These are phyloP conservation scores for Microctenopoma steveboyesi DNA, from an alignment of 2,797 vertebrate species.

Conservation along the genomic window DNA sequence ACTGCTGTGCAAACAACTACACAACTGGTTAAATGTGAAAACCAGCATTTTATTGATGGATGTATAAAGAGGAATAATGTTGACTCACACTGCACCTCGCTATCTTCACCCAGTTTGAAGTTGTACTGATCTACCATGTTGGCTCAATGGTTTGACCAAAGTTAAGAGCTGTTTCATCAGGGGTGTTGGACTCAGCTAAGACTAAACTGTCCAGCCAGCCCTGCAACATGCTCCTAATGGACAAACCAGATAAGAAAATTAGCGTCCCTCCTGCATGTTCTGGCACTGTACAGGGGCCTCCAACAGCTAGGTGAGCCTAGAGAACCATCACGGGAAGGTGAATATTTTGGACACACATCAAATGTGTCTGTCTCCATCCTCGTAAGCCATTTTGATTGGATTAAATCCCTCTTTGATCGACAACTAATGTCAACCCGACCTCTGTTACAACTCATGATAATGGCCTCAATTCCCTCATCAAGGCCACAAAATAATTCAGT, in stretches of 20 bases:
- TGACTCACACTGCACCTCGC: conserved; percentile 16
- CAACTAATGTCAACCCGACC: conserved; percentile 57
- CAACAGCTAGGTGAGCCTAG: too few species aligned
- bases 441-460: conserved; percentile 54
- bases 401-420: conserved; percentile 58
- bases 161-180: conserved; percentile 37
- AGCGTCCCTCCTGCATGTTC: too few species aligned
- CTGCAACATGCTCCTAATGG: background rate
- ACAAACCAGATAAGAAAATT: too few species aligned
- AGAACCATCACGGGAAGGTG: too few species aligned
- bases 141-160: conserved; percentile 51
- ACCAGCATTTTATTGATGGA: too few species aligned
- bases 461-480: conserved; percentile 62
- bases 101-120: conserved; percentile 17
- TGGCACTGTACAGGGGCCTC: too few species aligned
- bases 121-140: conserved; percentile 31
- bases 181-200: conserved; percentile 25
- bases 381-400: conserved; percentile 39
- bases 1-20: too few species aligned
- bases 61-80: conserved; percentile 15
- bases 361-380: conserved; percentile 11
- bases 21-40: too few species aligned
- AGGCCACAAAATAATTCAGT: conserved; percentile 62
- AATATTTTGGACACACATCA: background rate
- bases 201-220: too few species aligned